These are phyloP conservation scores for Rhinoderma darwinii DNA, from an alignment of 2,113 vertebrate genomes.

Conservation along the genomic window DNA sequence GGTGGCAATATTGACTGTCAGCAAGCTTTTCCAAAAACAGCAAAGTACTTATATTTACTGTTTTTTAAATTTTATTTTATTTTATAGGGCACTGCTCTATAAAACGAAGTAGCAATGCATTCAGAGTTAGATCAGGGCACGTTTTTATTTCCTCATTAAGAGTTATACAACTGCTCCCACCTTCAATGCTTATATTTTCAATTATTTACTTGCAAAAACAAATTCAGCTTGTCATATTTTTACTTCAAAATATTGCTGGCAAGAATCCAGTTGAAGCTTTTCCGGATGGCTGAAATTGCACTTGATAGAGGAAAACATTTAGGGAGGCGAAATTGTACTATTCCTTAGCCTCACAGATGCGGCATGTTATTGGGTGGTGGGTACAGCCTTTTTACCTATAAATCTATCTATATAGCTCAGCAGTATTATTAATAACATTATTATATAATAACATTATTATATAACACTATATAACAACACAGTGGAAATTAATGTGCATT, in stretches of 20 bases:
- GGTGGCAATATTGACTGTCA: no score
- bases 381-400: background rate
- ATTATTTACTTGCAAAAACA: conserved; percentile 34
- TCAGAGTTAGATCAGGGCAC: background rate
- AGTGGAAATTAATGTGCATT: background rate
- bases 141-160: background rate
- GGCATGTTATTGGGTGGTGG: background rate
- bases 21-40: no score
- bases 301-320: conserved; percentile 64
- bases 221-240: conserved; percentile 27
- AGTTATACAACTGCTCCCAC: background rate
- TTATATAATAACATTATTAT: no score
- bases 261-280: conserved; percentile 61
- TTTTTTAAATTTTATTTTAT: no score
- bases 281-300: conserved; percentile 70
- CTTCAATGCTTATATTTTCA: background rate
- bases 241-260: conserved; percentile 62
- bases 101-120: background rate
- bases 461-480: background rate
- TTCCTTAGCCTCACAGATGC: background rate
- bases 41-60: no score
- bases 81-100: background rate
- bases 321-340: conserved; percentile 59
- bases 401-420: background rate
- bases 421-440: background rate